Evolutionary conservation across 2,113 vertebrate species (phyloP).

Genomic region (Menura novaehollandiae): DNA sequence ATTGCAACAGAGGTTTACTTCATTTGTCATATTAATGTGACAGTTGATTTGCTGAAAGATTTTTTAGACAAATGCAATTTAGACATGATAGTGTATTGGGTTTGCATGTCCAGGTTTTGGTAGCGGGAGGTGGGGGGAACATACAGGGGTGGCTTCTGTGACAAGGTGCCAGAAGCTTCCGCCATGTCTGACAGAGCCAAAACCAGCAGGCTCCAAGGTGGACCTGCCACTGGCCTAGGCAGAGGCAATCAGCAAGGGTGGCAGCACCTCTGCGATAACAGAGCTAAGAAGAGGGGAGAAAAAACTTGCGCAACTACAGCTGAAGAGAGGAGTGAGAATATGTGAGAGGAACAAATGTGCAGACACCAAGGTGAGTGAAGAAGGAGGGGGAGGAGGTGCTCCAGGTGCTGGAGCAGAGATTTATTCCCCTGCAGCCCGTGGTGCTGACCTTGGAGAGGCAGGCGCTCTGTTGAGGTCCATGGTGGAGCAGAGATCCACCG

Average conservation of each 20-base stretch:
- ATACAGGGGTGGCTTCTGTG: not conserved
- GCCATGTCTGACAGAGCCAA: rapidly evolving
- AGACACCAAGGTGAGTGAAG: not conserved
- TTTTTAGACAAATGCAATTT: not conserved
- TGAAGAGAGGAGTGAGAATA: not conserved
- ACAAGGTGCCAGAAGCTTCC: not conserved
- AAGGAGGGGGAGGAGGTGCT: not conserved
- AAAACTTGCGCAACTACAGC: not conserved
- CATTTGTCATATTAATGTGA: not conserved
- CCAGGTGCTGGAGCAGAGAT: not conserved
- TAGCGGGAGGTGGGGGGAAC: rapidly evolving
- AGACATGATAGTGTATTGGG: not conserved
- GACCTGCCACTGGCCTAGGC: not conserved
- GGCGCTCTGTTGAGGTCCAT: not conserved
- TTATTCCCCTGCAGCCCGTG: not conserved
- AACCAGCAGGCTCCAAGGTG: not conserved
- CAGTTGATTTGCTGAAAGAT: not conserved
- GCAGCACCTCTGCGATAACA: rapidly evolving
- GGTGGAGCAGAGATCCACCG: not conserved
- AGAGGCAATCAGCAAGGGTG: not conserved
- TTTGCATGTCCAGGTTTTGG: not conserved
- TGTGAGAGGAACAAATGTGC: not conserved
- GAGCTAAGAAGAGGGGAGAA: not conserved
- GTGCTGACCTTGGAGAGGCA: not conserved
- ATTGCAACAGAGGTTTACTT: not conserved